A percentile compares a stretch with the other conserved stretches of the same genome.
Evolutionary conservation across 2,113 vertebrate species (phyloP).

Genomic region (Centrocercus urophasianus): DNA sequence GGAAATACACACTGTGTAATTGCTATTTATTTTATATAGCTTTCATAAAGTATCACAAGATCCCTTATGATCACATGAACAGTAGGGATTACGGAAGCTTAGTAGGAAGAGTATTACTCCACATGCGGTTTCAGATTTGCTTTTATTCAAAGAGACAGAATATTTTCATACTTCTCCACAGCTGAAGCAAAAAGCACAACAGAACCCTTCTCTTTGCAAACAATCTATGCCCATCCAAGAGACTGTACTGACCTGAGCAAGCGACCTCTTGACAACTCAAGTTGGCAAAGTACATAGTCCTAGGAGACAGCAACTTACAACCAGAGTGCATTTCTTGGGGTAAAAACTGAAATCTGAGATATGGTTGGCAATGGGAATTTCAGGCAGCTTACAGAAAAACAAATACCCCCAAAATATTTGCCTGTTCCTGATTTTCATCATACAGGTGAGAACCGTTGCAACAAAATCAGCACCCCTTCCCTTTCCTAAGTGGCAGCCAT

Average conservation of each 20-base stretch:
- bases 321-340: background rate
- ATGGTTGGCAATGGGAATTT: background rate
- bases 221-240: background rate
- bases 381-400: background rate
- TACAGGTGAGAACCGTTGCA: background rate
- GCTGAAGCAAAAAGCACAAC: background rate
- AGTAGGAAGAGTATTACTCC: background rate
- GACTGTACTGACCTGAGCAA: background rate
- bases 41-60: background rate
- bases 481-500: background rate
- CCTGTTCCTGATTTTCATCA: background rate
- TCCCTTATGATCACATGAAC: background rate
- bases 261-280: background rate
- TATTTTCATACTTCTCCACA: background rate
- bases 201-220: background rate
- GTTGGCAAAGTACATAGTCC: background rate
- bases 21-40: background rate
- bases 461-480: background rate
- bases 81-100: background rate
- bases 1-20: background rate
- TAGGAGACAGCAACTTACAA: background rate
- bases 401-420: background rate
- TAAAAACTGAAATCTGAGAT: background rate
- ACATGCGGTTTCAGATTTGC: background rate
- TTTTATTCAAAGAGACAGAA: background rate